phyloP scores from a whole-genome alignment of 1,140 invertebrate genomes.

The Coenobita brevimanus region DNA sequence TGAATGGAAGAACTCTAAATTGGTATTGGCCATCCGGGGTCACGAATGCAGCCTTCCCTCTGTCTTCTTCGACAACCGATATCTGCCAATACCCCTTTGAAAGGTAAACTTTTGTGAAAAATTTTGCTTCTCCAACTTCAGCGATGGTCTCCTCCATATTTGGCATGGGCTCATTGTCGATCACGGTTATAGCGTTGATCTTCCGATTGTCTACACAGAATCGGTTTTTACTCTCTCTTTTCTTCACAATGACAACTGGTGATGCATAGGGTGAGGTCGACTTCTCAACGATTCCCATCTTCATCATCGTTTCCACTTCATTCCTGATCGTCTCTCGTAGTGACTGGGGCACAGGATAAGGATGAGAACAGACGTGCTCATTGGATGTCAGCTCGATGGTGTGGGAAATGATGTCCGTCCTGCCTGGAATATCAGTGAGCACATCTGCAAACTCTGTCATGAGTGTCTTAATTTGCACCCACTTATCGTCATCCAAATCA shows the following conservation, averaged over 20 bases:
- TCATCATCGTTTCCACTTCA: not conserved
- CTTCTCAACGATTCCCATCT: not conserved
- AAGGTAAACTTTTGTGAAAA: not conserved
- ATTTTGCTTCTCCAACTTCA: not conserved
- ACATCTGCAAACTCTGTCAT: too few species aligned
- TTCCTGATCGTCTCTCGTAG: not conserved
- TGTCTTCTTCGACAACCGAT: not conserved
- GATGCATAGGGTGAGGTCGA: not conserved
- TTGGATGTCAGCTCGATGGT: not conserved
- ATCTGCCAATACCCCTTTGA: conserved; percentile 17
- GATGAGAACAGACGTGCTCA: not conserved
- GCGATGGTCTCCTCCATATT: not conserved
- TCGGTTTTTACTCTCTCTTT: not conserved
- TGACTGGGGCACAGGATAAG: not conserved
- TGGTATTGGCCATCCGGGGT: not conserved
- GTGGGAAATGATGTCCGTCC: not conserved
- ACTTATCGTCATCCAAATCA: too few species aligned
- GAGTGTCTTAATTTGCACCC: too few species aligned
- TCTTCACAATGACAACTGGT: not conserved
- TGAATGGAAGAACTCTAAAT: conserved; percentile 12
- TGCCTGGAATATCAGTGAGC: too few species aligned
- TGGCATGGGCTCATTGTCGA: not conserved
- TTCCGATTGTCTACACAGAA: not conserved
- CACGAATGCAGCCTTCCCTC: not conserved
- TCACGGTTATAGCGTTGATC: not conserved